Evolutionary conservation across 2,888 invertebrate genomes (phyloP), one percentile per base, ranked within the genome.

Genomic region (Drosophila stalkeri): DNA sequence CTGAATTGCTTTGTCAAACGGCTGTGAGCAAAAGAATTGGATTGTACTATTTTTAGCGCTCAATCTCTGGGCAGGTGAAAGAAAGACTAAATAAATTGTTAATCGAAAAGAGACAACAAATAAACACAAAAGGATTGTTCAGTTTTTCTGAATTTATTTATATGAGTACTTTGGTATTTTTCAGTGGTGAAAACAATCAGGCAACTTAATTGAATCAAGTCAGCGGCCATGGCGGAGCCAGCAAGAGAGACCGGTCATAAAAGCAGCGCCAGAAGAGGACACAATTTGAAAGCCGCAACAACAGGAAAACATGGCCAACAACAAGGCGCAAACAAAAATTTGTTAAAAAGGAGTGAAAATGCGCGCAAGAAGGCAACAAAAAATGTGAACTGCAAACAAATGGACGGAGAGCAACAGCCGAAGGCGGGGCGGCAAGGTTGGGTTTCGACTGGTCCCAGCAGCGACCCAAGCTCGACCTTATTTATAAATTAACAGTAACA

Each of bases 401-500:
- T 71, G 65, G 64, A 69, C 6, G 63, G 18, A 23, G 9, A 35
- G 43, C 27, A 52, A 64, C n/a, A 7, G 20, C 33, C 23, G 27
- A 44, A 16, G 57, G 27, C 20, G 35, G 44, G 51, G 59, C 51
- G 61, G n/a, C 39, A 23, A 55, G 18, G 7, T 31, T 31, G 41
- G 55, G 55, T 41, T 55, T 41, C 52, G 27, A 18, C n/a, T 16
- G 55, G 64, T 67, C 65, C 69, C 86, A 68, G 70, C 65, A 72
- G 68, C 60, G 52, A 51, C 63, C 67, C 67, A 76, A 69, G 67
- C 72, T 68, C 69, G 61, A 80, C 90, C 90, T 85, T 86, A 86
- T 89, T 88, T 89, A 85, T 82, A 89, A 86, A 86, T 86, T 80
- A 86, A 90, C 80, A 86, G 90, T 75, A 70, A 80, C 86, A 85